phyloP scores from a whole-genome alignment of 2,113 vertebrate species.

The Ochotona curzoniae region DNA sequence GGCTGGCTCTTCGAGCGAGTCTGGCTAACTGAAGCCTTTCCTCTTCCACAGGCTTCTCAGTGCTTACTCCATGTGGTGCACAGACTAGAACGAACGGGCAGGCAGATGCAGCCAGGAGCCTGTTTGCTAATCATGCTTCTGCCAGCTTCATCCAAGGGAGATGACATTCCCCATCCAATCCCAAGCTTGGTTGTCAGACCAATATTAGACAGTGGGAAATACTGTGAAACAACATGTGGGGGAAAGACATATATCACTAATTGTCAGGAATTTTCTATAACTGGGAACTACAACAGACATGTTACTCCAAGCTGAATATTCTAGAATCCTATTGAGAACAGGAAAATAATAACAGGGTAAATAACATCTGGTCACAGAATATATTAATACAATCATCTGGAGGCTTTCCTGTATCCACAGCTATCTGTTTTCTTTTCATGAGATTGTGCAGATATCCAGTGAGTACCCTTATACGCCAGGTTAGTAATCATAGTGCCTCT shows the following conservation, averaged over 20 bases:
- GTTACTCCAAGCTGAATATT: not conserved
- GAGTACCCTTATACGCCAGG: not conserved
- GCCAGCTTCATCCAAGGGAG: not conserved
- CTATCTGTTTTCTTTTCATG: not conserved
- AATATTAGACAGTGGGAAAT: not conserved
- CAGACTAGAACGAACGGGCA: not conserved
- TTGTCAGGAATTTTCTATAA: too few species aligned
- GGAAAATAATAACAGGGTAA: not conserved
- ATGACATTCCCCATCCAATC: not conserved
- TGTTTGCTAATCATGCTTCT: not conserved
- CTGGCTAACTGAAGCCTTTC: not conserved
- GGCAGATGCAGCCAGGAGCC: not conserved
- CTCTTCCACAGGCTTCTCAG: not conserved
- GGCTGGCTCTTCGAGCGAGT: too few species aligned
- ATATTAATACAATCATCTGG: not conserved
- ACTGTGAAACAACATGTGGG: not conserved
- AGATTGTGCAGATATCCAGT: not conserved
- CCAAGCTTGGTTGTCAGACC: not conserved
- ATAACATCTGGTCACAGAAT: not conserved
- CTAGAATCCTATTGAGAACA: constrained; percentile 19
- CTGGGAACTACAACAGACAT: too few species aligned
- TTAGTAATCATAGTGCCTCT: not conserved
- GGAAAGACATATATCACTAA: not conserved
- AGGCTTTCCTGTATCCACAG: not conserved
- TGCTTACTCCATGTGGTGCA: not conserved